Evolutionary conservation across 2,113 vertebrate genomes (phyloP).

Genomic region (Hippocampus zosterae): DNA sequence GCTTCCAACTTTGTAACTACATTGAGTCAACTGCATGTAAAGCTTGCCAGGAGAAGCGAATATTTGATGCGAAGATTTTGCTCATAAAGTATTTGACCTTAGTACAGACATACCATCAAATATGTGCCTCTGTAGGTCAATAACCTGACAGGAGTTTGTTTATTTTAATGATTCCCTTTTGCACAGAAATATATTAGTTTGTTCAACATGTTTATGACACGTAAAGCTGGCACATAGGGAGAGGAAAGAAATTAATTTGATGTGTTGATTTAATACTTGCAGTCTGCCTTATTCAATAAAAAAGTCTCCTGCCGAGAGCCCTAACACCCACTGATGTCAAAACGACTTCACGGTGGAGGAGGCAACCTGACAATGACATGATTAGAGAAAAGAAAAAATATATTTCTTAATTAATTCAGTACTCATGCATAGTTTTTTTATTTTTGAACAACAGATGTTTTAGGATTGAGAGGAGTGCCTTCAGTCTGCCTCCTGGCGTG

Average conservation of each 20-base stretch:
- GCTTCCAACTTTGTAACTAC: background rate
- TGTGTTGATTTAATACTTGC: constrained; percentile 32
- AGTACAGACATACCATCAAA: background rate
- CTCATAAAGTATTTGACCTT: constrained; percentile 1
- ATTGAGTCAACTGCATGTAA: constrained; percentile 2
- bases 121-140: background rate
- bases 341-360: constrained; percentile 45
- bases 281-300: constrained; percentile 20
- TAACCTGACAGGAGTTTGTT: constrained; percentile 3
- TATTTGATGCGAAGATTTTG: background rate
- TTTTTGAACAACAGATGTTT: no score
- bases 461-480: no score
- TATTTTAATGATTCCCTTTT: constrained; percentile 15
- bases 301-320: constrained; percentile 18
- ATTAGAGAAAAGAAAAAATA: background rate
- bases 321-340: constrained; percentile 32
- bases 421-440: no score
- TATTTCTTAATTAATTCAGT: no score
- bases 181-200: constrained; percentile 25
- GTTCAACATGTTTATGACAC: constrained; percentile 3
- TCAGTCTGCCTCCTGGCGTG: no score
- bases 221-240: constrained; percentile 22
- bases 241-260: constrained; percentile 17
- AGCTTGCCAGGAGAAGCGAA: constrained; percentile 12
- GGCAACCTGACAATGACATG: constrained; percentile 46